phyloP scores from a whole-genome alignment of 2,797 vertebrate species.

The Pseudotriccus pelzelni region DNA sequence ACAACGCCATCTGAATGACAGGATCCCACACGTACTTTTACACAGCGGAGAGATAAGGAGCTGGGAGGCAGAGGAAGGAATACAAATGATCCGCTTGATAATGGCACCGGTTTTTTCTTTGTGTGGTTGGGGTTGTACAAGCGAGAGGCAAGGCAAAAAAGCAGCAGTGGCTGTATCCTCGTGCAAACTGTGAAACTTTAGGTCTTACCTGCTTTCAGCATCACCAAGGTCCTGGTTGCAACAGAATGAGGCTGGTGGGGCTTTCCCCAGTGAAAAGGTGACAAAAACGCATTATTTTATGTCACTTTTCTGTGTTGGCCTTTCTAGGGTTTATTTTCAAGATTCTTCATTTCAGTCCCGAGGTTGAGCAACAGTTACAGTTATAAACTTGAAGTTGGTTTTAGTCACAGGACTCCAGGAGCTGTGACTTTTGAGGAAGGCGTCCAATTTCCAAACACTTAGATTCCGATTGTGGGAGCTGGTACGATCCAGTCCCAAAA shows the following conservation, averaged over 20 bases:
- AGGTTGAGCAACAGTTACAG: neutral
- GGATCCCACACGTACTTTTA: slow-evolving; percentile 57
- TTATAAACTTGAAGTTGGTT: neutral
- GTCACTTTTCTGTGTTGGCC: neutral
- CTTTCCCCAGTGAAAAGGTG: neutral
- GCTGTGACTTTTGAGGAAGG: neutral
- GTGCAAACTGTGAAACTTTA: neutral
- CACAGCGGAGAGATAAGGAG: neutral
- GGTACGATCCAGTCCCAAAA: neutral
- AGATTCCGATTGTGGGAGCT: neutral
- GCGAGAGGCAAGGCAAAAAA: neutral
- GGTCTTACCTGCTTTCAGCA: neutral
- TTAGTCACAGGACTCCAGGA: neutral
- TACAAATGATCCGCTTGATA: neutral
- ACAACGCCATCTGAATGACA: slow-evolving; percentile 52
- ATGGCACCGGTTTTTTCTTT: neutral
- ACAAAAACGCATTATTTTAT: neutral
- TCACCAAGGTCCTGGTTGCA: neutral
- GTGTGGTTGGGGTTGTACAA: neutral
- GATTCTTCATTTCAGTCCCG: neutral
- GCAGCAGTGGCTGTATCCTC: neutral
- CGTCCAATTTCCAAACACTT: neutral
- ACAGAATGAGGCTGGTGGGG: neutral
- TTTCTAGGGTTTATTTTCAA: neutral
- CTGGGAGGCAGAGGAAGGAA: slow-evolving; percentile 18